Conservation (phyloP, 1,140 invertebrate genomes). For the Cherax destructor region DNA sequence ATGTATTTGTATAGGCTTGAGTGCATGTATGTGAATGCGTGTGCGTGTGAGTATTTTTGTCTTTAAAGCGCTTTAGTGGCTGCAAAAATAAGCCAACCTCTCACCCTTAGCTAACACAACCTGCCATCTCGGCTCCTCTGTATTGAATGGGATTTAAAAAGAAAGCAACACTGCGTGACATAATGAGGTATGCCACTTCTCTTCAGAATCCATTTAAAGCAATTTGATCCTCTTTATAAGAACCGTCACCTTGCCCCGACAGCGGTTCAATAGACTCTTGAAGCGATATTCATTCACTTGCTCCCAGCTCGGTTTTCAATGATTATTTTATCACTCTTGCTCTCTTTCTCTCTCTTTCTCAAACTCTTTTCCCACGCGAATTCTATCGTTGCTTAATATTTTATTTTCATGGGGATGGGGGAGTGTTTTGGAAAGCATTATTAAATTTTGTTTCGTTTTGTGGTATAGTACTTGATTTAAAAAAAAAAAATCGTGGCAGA, state of each 20-base stretch:
- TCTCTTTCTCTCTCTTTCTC: too few relatives aligned
- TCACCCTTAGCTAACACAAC: background rate
- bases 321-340: background rate
- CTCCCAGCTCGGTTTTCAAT: background rate
- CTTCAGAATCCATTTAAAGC: conserved; percentile 20
- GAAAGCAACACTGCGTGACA: conserved; percentile 3
- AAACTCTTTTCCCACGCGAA: too few relatives aligned
- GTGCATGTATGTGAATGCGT: conserved; percentile 15
- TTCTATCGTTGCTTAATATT: background rate
- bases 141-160: background rate
- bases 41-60: too few relatives aligned
- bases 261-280: conserved; percentile 31
- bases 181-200: conserved; percentile 40
- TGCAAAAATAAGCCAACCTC: background rate
- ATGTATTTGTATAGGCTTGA: background rate
- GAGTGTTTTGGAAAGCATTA: too few relatives aligned
- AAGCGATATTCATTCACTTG: conserved; percentile 40
- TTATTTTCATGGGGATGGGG: background rate
- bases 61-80: background rate
- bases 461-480: too few relatives aligned
- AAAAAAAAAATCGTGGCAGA: too few relatives aligned
- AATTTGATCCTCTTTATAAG: conserved; percentile 50
- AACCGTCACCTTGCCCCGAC: conserved; percentile 22
- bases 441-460: too few relatives aligned
- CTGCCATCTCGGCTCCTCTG: background rate